Percentiles rank a stretch among this genome's conserved stretches.
Conservation (phyloP, 2,888 invertebrate species). For the Sepiola atlantica region DNA sequence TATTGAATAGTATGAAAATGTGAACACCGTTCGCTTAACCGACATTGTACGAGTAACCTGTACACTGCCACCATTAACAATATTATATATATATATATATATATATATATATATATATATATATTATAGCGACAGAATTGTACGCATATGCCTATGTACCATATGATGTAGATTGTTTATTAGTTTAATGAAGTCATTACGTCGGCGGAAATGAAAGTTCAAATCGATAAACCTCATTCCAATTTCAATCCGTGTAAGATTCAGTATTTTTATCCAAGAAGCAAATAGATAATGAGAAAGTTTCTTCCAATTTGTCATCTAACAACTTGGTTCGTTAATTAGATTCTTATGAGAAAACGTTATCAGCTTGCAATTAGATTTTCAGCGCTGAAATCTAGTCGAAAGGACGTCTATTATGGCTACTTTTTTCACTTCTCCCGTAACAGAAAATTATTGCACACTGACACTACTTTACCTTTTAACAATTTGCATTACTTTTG, state of each 20-base stretch:
- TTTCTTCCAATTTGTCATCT: conserved; percentile 19
- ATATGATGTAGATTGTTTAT: not conserved
- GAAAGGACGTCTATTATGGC: no score
- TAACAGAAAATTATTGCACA: no score
- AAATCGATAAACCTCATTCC: conserved; percentile 18
- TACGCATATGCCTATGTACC: no score
- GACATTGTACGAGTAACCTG: no score
- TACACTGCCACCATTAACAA: no score
- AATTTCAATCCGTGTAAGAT: not conserved
- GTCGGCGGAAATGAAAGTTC: not conserved
- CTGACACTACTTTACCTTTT: no score
- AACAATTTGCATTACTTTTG: no score
- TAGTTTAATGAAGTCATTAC: not conserved
- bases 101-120: conserved; percentile 9
- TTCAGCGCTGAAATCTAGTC: not conserved
- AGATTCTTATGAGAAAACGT: not conserved
- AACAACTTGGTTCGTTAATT: not conserved
- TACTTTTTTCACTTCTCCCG: no score
- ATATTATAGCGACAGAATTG: not conserved
- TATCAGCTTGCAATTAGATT: conserved; percentile 16
- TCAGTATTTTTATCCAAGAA: not conserved
- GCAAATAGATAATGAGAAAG: conserved; percentile 3
- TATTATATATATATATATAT: no score
- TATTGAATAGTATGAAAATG: no score
- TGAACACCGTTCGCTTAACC: no score